Evolutionary conservation across 1,140 invertebrate genomes (phyloP).

Genomic region (Leptopilina boulardi): DNA sequence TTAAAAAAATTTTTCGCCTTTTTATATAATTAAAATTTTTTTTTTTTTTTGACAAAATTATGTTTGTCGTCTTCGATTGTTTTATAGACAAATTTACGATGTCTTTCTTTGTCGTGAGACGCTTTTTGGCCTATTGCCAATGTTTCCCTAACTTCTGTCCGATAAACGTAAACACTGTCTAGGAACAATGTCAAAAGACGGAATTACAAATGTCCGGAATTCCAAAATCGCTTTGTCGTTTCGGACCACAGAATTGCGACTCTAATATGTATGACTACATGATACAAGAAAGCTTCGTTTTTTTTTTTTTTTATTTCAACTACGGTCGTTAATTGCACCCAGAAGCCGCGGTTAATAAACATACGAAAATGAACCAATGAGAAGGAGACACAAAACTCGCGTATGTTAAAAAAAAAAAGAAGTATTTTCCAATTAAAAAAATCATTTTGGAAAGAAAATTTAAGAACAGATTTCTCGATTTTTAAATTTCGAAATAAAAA

Average conservation of each 20-base stretch:
- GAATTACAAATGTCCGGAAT: slow-evolving; percentile 54
- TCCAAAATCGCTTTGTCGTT: slow-evolving; percentile 43
- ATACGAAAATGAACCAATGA: slow-evolving; percentile 38
- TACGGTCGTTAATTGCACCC: slow-evolving; percentile 57
- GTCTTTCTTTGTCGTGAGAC: slow-evolving; percentile 37
- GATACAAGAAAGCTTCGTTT: slow-evolving; percentile 35
- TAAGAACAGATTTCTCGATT: background rate
- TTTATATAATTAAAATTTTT: too few species aligned
- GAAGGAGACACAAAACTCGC: slow-evolving; percentile 34
- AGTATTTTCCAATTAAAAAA: background rate
- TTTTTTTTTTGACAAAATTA: too few species aligned
- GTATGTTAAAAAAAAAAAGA: background rate
- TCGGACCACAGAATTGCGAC: slow-evolving; percentile 28
- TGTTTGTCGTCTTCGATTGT: slow-evolving; percentile 49
- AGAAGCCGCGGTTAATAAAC: slow-evolving; percentile 56
- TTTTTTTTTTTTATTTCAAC: slow-evolving; percentile 52
- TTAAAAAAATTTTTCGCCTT: too few species aligned
- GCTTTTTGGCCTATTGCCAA: slow-evolving; percentile 59
- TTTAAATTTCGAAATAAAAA: too few species aligned
- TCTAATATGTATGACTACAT: slow-evolving; percentile 31
- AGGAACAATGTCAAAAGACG: slow-evolving; percentile 57
- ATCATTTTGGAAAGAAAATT: too few species aligned
- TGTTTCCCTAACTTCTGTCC: slow-evolving; percentile 44
- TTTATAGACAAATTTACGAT: slow-evolving; percentile 58
- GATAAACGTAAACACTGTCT: slow-evolving; percentile 58